Percentiles rank a stretch among this genome's conserved stretches.
phyloP scores from a whole-genome alignment of 1,140 invertebrate species.

The Halotydeus destructor region DNA sequence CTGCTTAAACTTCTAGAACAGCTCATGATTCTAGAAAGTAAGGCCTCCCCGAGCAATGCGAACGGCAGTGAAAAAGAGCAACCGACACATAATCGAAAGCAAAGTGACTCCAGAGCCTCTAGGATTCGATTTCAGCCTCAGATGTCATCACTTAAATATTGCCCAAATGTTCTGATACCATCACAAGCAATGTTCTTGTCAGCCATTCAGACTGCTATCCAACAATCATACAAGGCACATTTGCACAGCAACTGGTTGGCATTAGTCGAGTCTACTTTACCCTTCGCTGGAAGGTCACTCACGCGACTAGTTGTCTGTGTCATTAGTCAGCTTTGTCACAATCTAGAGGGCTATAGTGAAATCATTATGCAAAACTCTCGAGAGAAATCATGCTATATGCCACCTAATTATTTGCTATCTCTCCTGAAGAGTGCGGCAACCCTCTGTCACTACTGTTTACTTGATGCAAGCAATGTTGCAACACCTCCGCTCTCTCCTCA shows the following conservation, averaged over 20 bases:
- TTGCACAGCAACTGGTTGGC: slow-evolving; percentile 58
- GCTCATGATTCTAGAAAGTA: slow-evolving; percentile 14
- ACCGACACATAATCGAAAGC: not conserved
- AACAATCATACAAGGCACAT: slow-evolving; percentile 33
- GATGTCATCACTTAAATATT: slow-evolving; percentile 13
- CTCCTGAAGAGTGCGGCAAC: slow-evolving; percentile 60
- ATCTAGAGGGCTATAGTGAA: slow-evolving; percentile 38
- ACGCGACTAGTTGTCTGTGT: slow-evolving; percentile 52
- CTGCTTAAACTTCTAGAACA: slow-evolving; percentile 14
- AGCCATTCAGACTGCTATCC: slow-evolving; percentile 51
- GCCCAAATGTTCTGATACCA: slow-evolving; percentile 34
- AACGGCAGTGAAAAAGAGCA: slow-evolving; percentile 4
- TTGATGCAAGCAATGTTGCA: slow-evolving; percentile 32
- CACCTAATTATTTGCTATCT: slow-evolving; percentile 56
- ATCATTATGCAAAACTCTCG: slow-evolving; percentile 7
- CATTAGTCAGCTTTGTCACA: slow-evolving; percentile 58
- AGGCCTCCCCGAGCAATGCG: not conserved
- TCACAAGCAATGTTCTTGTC: slow-evolving; percentile 69
- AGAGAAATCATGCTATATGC: slow-evolving; percentile 18
- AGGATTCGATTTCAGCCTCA: slow-evolving; percentile 10
- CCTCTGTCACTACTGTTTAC: slow-evolving; percentile 59
- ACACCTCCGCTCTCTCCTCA: not conserved
- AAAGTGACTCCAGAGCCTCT: slow-evolving; percentile 7
- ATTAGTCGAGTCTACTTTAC: slow-evolving; percentile 49
- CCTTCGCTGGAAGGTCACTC: slow-evolving; percentile 46